Evolutionary conservation across 1,140 invertebrate genomes (phyloP).

Genomic region (Drosophila burlai): DNA sequence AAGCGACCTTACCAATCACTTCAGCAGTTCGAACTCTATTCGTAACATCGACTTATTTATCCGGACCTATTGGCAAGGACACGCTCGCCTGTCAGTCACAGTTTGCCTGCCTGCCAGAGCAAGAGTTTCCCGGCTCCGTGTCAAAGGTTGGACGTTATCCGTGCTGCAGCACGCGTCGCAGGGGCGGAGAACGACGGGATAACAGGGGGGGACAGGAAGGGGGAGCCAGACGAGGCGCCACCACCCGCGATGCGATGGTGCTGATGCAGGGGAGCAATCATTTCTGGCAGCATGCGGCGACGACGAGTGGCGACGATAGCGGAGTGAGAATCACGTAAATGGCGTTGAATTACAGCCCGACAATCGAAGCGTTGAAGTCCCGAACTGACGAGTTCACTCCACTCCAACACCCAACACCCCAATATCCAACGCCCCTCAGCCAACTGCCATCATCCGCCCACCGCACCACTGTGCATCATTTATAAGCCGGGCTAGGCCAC

Average conservation of each 20-base stretch:
- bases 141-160: conserved; percentile 69
- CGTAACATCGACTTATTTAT: conserved; percentile 8
- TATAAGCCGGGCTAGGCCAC: conserved; percentile 80
- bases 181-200: not conserved
- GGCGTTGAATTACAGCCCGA: conserved; percentile 82
- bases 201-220: not conserved
- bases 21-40: conserved; percentile 7
- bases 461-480: conserved; percentile 72
- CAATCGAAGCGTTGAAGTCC: conserved; percentile 82
- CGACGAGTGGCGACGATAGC: conserved; percentile 41
- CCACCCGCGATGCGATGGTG: conserved; percentile 20
- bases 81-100: conserved; percentile 18
- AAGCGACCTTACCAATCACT: not conserved
- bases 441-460: conserved; percentile 1
- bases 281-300: conserved; percentile 55
- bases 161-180: conserved; percentile 57
- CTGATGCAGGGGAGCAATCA: conserved; percentile 47
- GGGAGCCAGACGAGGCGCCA: conserved; percentile 35
- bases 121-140: conserved; percentile 66
- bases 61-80: conserved; percentile 24
- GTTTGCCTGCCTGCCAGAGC: conserved; percentile 8
- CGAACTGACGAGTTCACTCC: conserved; percentile 78
- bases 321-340: conserved; percentile 69
- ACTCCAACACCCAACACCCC: conserved; percentile 6
- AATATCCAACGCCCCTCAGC: not conserved